phyloP scores from a whole-genome alignment of 2,797 vertebrate species.

The Poeciliopsis turneri region DNA sequence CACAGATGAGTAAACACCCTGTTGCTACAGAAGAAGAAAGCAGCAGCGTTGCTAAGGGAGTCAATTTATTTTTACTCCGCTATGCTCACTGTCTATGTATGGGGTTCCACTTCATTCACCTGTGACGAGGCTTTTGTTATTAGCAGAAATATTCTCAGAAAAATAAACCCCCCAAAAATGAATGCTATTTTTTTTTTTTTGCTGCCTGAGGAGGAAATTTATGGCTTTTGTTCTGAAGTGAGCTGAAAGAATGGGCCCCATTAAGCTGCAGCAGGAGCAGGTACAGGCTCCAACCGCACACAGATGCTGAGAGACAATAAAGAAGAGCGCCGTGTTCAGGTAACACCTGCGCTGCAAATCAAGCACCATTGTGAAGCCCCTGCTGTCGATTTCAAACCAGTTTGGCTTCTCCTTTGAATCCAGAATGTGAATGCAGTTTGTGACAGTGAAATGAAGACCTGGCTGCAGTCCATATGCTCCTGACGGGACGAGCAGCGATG shows the following conservation, averaged over 20 bases:
- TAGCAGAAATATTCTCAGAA: constrained; percentile 25
- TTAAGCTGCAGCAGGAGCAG: neutral
- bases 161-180: constrained; percentile 15
- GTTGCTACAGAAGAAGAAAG: constrained; percentile 53
- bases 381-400: neutral
- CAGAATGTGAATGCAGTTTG: neutral
- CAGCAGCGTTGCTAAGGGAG: constrained; percentile 49
- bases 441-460: neutral
- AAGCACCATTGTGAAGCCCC: neutral
- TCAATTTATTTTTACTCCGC: constrained; percentile 57
- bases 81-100: constrained; percentile 44
- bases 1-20: constrained; percentile 58
- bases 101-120: constrained; percentile 56
- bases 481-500: neutral
- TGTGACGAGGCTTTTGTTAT: constrained; percentile 57
- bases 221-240: neutral
- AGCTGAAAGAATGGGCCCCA: neutral
- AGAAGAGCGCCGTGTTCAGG: neutral
- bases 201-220: neutral
- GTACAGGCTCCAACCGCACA: neutral
- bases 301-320: neutral
- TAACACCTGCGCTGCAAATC: neutral
- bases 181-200: neutral
- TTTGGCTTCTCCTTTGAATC: neutral
- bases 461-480: neutral